Evolutionary conservation across 2,797 vertebrate genomes (phyloP).

Genomic region (Tympanoctomys barrerae): DNA sequence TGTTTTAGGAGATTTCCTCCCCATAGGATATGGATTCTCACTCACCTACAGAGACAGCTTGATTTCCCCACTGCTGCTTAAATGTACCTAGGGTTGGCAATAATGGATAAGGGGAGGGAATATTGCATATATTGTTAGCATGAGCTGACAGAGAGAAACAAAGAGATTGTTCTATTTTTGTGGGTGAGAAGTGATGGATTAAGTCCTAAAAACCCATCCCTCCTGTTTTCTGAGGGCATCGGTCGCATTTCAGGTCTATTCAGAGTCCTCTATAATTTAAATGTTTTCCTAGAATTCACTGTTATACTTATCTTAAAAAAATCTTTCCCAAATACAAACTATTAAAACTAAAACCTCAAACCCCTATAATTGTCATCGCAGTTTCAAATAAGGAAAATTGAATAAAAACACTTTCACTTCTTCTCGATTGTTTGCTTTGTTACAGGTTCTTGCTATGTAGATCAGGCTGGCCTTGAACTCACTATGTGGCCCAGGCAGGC

Average conservation of each 20-base stretch:
- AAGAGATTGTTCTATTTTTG: neutral
- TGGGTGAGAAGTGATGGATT: neutral
- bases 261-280: constrained; percentile 55
- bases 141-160: neutral
- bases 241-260: neutral
- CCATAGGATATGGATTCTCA: neutral
- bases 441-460: neutral
- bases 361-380: neutral
- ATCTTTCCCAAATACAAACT: constrained; percentile 43
- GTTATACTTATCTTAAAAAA: constrained; percentile 44
- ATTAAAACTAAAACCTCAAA: constrained; percentile 54
- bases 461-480: neutral
- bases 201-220: neutral
- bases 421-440: neutral
- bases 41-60: neutral
- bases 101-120: neutral
- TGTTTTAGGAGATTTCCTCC: neutral
- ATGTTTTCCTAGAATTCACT: constrained; percentile 49
- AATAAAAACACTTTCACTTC: neutral
- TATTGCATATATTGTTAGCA: neutral
- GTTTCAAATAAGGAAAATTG: constrained; percentile 7
- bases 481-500: neutral
- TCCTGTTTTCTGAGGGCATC: neutral
- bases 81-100: neutral
- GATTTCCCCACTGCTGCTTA: neutral